Evolutionary conservation across 2,797 vertebrate genomes (phyloP).

Genomic region (Vespertilio murinus): DNA sequence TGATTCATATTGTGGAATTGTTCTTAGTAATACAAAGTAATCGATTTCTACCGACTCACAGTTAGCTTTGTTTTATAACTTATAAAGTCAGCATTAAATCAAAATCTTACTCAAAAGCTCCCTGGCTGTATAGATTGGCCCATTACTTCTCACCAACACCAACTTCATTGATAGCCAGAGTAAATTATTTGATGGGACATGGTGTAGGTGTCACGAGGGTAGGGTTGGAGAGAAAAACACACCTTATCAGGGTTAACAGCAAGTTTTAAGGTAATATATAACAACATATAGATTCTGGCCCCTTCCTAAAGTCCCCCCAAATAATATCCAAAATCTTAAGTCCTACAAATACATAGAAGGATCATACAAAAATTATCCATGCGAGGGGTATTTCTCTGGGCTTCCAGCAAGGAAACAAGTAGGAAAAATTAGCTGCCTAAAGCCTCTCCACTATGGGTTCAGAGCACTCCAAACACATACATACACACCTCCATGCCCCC

Average conservation of each 20-base stretch:
- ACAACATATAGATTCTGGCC: not conserved
- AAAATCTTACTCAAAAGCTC: not conserved
- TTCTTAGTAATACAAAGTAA: not conserved
- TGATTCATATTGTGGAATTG: not conserved
- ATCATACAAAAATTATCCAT: constrained; percentile 9
- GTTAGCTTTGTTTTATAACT: not conserved
- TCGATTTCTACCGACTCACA: not conserved
- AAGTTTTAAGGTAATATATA: constrained; percentile 6
- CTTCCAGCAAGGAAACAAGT: not conserved
- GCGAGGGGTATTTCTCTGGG: not conserved
- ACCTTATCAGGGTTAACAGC: not conserved
- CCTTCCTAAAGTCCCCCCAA: not conserved
- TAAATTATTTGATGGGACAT: not conserved
- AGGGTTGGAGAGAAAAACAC: not conserved
- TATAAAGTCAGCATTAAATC: not conserved
- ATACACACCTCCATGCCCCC: not conserved
- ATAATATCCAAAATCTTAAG: not conserved
- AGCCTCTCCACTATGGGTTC: not conserved
- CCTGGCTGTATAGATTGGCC: not conserved
- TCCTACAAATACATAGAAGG: not conserved
- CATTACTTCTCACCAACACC: not conserved
- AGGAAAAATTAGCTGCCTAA: not conserved
- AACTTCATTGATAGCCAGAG: not conserved
- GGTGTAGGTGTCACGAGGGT: not conserved
- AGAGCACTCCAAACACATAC: not conserved